Base-by-base conservation (phyloP, 2,113 vertebrate genomes). In the Terrapene triunguis region DNA sequence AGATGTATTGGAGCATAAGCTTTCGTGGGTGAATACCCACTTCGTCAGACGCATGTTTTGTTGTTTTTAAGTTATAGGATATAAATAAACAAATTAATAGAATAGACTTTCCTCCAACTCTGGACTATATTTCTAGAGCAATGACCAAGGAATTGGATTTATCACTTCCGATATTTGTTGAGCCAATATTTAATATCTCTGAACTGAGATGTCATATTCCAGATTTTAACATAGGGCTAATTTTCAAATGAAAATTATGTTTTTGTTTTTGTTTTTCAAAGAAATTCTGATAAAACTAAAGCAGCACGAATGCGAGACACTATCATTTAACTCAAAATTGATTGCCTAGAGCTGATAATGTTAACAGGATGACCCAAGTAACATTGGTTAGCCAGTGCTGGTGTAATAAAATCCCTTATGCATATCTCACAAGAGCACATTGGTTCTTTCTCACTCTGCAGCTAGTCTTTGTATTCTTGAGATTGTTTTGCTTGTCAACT, bases 251-350 rank as follows among this genome's bases (percentile, higher is more conserved):
- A 59, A 94, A 95, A 90, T 90, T 6, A 3, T 84, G 47, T 1
- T 93, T 94, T 94, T n/a, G n/a, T n/a, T n/a, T n/a, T n/a, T n/a
- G n/a, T n/a, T 94, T 92, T 0, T 1, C 14, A 12, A 6, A 87
- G 69, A 94, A 87, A 13, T 94, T 54, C 76, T 92, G 93, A 93
- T 50, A 65, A 57, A 91, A 16, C 53, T 78, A 85, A 11, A 90
- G 44, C 21, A 38, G 25, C 62, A 72, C 8, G 0, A 0, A 12
- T 87, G 65, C 80, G 7, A 2, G 80, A 57, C 14, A 47, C 48
- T 83, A 2, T 83, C 80, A 95, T 94, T 94, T 87, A 83, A 24
- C 53, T 35, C 3, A 27, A 91, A 35, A 11, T 93, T 88, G 22
- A 51, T 82, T 9, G 32, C 50, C 53, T 8, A 10, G 16, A 85